Evolutionary conservation across 2,113 vertebrate species (phyloP).

Genomic region (Planiliza haematocheilus): DNA sequence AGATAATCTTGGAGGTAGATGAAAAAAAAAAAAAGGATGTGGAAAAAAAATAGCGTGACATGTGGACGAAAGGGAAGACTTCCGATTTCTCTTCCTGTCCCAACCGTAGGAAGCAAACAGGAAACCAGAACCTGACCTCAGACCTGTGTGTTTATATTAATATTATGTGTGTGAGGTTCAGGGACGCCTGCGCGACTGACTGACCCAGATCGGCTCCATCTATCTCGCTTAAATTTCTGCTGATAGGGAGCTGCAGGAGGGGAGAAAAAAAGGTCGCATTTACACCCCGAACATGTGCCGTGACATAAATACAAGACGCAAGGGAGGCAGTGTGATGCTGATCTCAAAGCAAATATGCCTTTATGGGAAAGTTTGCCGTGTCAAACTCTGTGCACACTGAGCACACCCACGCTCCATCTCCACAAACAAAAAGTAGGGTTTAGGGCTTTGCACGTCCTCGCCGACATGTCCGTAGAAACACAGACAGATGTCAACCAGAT

Average conservation of each 20-base stretch:
- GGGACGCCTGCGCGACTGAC: not conserved
- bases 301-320: not conserved
- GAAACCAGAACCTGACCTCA: constrained; percentile 58
- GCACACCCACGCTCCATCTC: constrained; percentile 12
- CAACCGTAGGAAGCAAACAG: constrained; percentile 61
- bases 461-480: not conserved
- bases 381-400: constrained; percentile 27
- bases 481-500: constrained; percentile 61
- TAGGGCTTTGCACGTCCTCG: constrained; percentile 36
- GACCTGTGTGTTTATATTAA: not conserved
- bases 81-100: constrained; percentile 53
- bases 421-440: constrained; percentile 50
- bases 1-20: no score
- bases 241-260: not conserved
- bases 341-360: constrained; percentile 42
- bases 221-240: not conserved
- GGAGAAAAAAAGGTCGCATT: not conserved
- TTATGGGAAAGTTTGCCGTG: constrained; percentile 25
- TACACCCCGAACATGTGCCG: no score
- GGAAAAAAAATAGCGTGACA: not conserved
- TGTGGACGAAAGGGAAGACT: not conserved
- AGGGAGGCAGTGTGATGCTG: not conserved
- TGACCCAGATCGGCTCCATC: constrained; percentile 13
- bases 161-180: constrained; percentile 7
- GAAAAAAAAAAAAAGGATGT: constrained; percentile 13